Evolutionary conservation across 92 coral and sea anemone species (phyloP).

Genomic region (Parazoanthus darwini): DNA sequence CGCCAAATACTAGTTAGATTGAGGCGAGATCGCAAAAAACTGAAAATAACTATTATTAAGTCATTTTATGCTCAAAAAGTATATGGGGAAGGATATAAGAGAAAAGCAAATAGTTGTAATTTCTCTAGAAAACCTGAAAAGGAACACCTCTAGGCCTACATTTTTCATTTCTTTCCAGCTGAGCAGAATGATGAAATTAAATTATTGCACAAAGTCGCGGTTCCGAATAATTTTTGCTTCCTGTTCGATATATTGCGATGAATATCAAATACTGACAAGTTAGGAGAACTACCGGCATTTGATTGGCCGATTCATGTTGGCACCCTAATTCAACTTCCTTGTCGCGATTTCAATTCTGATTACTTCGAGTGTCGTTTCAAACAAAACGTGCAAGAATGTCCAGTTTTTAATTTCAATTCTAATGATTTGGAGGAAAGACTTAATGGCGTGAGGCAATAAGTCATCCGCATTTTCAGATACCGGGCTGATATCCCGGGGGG

Average conservation of each 20-base stretch:
- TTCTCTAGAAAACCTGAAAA: not conserved
- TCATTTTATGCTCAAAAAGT: not conserved
- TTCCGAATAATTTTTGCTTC: conserved; percentile 31
- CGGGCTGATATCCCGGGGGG: conserved; percentile 3
- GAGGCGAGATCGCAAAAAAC: not conserved
- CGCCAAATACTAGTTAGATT: not conserved
- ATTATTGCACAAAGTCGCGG: conserved; percentile 6
- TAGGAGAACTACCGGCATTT: not conserved
- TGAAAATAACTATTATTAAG: not conserved
- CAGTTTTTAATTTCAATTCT: conserved; percentile 16
- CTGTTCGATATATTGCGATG: conserved; percentile 38
- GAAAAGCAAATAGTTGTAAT: not conserved
- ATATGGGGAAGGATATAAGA: not conserved
- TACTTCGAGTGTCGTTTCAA: conserved; percentile 8
- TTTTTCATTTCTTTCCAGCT: conserved; percentile 36
- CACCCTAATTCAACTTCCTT: conserved; percentile 9
- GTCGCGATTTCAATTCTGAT: conserved; percentile 16
- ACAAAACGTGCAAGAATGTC: conserved; percentile 41
- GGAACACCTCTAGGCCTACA: conserved; percentile 15
- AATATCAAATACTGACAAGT: conserved; percentile 37
- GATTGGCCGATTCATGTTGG: conserved; percentile 12
- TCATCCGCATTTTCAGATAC: not conserved
- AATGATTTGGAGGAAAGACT: conserved; percentile 21
- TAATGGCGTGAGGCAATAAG: conserved; percentile 27
- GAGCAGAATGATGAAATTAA: not conserved